phyloP scores from a whole-genome alignment of 2,888 invertebrate genomes.

The Drosophila sordidapex region DNA sequence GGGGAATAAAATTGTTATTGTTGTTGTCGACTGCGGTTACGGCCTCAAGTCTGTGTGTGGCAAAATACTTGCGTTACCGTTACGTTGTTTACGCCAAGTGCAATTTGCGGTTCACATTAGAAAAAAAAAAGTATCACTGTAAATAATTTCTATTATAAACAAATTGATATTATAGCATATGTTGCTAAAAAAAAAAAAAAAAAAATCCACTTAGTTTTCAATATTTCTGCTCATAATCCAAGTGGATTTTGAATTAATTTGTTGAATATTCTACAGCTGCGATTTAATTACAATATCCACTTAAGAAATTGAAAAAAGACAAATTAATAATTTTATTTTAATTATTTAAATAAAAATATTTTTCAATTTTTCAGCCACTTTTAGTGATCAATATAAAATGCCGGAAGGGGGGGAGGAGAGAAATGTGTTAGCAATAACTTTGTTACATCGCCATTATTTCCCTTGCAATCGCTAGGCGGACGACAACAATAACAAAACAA shows the following conservation, averaged over 20 bases:
- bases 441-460: conserved; percentile 1
- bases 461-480: conserved; percentile 6
- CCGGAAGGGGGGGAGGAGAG: not conserved
- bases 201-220: not conserved
- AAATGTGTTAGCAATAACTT: not conserved
- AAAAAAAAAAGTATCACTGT: not conserved
- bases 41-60: conserved; percentile 35
- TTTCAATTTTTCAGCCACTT: not conserved
- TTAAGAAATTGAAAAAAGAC: not conserved
- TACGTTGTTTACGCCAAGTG: conserved; percentile 48
- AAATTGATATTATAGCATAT: no score
- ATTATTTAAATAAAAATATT: not conserved
- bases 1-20: conserved; percentile 29
- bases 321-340: not conserved
- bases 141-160: not conserved
- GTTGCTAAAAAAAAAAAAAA: not conserved
- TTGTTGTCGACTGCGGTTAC: conserved; percentile 62
- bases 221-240: not conserved
- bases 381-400: not conserved
- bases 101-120: conserved; percentile 43
- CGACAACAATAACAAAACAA: conserved; percentile 18
- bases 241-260: conserved; percentile 1
- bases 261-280: not conserved
- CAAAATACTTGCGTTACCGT: conserved; percentile 46
- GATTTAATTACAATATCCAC: not conserved